Base-by-base conservation (phyloP, 1,140 invertebrate genomes). In the Hyles euphorbiae region DNA sequence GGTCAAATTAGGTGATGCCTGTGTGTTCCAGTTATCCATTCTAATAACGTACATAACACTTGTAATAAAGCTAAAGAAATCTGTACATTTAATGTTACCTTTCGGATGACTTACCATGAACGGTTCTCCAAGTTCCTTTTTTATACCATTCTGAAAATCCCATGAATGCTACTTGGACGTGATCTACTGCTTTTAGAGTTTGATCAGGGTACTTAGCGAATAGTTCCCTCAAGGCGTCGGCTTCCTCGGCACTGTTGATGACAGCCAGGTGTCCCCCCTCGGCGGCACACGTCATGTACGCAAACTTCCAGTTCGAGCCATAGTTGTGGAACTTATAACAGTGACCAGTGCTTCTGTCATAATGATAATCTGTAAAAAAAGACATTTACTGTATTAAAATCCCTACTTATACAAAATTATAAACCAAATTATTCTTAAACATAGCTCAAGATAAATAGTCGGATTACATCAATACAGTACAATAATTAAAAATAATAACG, bases 101-200 rank as follows among this genome's bases (percentile, higher is more conserved):
- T 6, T 34, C 12, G 8, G 5, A 32, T 53, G 5, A 56, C 61
- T 52, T 57, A 85, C 80, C 77, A 32, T 75, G 53, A 10, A 82
- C 73, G 0, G 82, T 81, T 10, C 69, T 60, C 60, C 68, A 81
- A n/a, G 68, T 60, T 3, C 68, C 69, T 32, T 69, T 67, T 47
- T 76, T 73, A 6, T 68, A 68, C 74, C 77, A 78, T 43, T 76
- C 72, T 34, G 72, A 73, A 58, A 81, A 73, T 0, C 82, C 82
- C 5, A 83, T 40, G 22, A 74, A 74, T 6, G 73, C 73, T 0
- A 73, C 61, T 33, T 76, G 5, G 63, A 52, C 73, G 76, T 66
- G 69, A 67, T 58, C 71, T 70, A 7, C 57, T 58, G 69, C 72
- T 2, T 45, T 1, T 61, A 82, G 75, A 12, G 34, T 51, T 3